These are phyloP conservation scores for Apolygus lucorum DNA, from an alignment of 1,140 invertebrate genomes.

Conservation along the genomic window DNA sequence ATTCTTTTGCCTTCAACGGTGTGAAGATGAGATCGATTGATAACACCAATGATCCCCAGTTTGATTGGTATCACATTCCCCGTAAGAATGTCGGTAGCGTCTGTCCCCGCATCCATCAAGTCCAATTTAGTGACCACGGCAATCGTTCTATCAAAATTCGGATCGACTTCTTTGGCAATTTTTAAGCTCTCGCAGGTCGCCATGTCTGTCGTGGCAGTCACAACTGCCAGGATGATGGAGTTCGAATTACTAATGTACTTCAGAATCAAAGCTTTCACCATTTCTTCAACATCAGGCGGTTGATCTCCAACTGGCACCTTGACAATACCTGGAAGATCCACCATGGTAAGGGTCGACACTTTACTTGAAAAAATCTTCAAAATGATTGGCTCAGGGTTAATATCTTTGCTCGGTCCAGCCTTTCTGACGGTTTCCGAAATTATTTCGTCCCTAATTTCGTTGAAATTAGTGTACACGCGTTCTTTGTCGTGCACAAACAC, in stretches of 20 bases:
- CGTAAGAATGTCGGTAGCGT: conserved; percentile 62
- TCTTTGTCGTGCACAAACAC: conserved; percentile 63
- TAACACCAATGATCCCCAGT: conserved; percentile 68
- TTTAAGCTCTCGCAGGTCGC: conserved; percentile 56
- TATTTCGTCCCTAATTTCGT: conserved; percentile 59
- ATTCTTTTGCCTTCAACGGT: conserved; percentile 56
- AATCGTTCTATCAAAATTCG: conserved; percentile 54
- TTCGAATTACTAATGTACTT: conserved; percentile 47
- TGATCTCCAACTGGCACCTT: conserved; percentile 57
- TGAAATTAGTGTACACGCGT: conserved; percentile 57
- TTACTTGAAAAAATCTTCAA: conserved; percentile 57
- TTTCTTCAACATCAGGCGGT: conserved; percentile 50
- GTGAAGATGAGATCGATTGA: conserved; percentile 64
- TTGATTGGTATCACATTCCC: conserved; percentile 64
- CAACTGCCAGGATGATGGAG: conserved; percentile 47
- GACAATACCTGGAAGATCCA: conserved; percentile 54
- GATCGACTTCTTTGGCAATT: conserved; percentile 53
- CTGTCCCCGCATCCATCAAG: conserved; percentile 67
- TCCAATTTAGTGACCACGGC: conserved; percentile 68
- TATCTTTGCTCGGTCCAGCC: conserved; percentile 61
- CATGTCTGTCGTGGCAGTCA: conserved; percentile 57
- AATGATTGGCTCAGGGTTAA: conserved; percentile 61
- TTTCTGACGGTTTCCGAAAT: conserved; percentile 60
- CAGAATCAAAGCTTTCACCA: conserved; percentile 50
- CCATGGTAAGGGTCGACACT: conserved; percentile 52